Evolutionary conservation across 2,888 invertebrate species (phyloP), one percentile per base, ranked within the genome.

Genomic region (Syrphus vitripennis): DNA sequence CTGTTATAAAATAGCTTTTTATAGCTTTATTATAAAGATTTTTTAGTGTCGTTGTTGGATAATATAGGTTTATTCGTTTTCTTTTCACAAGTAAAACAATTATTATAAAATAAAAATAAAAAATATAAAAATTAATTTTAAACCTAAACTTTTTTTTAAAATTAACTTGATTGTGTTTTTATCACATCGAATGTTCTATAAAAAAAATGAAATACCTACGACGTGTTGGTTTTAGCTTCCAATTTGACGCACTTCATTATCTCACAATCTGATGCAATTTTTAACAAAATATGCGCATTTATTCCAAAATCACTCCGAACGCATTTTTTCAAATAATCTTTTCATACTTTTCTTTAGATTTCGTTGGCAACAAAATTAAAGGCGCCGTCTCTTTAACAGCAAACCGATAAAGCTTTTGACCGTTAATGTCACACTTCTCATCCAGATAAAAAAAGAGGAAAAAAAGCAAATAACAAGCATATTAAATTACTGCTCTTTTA

Each of bases 381-480:
- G 84, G 84, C 84, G 84, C 81, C 84, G 67, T 77, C 59, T 77
- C 34, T 61, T 75, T 80, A 53, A 21, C 53, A 61, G 69, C 61
- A 72, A 84, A 81, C 61, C 48, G 81, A 86, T 86, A 81, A 81
- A 81, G 75, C 31, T 48, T 26, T 53, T 78, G 82, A 82, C 82
- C 82, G 57, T 72, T 45, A 70, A 77, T 77, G 65, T 72, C 65
- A 80, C 57, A 57, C 34, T 29, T 70, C 69, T 75, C 59, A 75
- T 48, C 76, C 71, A 57, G 67, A 78, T 16, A 34, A 29, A 37
- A 16, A 48, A 61, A 48, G 16, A 1, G 26, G 12, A 69, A 50
- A 4, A 61, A 34, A 70, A 61, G 65, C 6, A 24, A 42, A 59
- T 10, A 31, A 21, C 12, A 71, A 67, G 55, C 69, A n/a, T 42